A percentile compares a stretch with the other conserved stretches of the same genome.
Evolutionary conservation across 2,797 vertebrate genomes (phyloP).

Genomic region (Hephaestus fuliginosus): DNA sequence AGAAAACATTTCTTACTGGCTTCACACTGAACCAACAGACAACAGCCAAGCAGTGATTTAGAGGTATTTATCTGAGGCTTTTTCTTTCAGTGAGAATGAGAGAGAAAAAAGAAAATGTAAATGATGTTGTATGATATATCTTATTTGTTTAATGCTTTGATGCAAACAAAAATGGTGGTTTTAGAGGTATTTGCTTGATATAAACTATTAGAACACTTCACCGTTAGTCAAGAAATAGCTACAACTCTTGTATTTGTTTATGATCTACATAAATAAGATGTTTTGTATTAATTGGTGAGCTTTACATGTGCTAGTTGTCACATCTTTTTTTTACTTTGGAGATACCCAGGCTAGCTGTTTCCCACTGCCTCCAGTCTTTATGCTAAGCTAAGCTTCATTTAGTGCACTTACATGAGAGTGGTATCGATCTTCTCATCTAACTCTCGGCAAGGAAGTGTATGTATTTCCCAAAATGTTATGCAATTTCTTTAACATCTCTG

Average conservation of each 20-base stretch:
- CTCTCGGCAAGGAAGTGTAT: background rate
- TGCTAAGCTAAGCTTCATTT: background rate
- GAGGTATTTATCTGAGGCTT: too few species aligned
- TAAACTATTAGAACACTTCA: background rate
- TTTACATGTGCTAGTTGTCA: background rate
- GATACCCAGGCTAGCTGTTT: background rate
- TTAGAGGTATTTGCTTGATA: background rate
- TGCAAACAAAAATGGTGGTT: background rate
- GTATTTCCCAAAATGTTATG: background rate
- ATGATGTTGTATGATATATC: background rate
- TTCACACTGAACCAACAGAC: constrained; percentile 24
- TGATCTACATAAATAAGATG: background rate
- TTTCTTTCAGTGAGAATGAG: too few species aligned
- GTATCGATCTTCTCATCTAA: background rate
- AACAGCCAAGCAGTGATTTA: background rate
- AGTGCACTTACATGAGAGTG: background rate
- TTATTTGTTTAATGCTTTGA: background rate
- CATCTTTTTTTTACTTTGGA: background rate
- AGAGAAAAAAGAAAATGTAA: too few species aligned
- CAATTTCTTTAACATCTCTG: constrained; percentile 5
- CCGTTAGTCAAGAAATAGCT: background rate
- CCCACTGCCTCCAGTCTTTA: background rate
- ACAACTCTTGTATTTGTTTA: background rate
- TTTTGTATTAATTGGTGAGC: background rate
- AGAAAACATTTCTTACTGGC: constrained; percentile 15